Conservation (phyloP, 2,888 invertebrate genomes). For the Rhingia campestris region DNA sequence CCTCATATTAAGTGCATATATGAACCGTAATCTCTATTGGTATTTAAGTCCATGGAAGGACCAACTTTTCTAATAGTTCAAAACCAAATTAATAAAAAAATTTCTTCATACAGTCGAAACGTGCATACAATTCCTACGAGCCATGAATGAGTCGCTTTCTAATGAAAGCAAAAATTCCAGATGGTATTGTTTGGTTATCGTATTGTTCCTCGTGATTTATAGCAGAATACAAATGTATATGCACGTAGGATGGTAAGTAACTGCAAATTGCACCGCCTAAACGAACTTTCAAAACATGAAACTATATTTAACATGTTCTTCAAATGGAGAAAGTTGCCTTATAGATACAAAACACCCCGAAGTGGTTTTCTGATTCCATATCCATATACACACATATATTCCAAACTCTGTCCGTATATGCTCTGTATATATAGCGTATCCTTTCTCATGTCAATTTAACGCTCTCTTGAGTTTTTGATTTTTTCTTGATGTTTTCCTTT, state of each 20-base stretch:
- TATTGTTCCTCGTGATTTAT: not conserved
- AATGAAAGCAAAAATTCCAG: not conserved
- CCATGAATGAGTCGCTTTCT: not conserved
- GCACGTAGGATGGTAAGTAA: not conserved
- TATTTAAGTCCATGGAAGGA: too few species aligned
- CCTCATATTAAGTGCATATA: too few species aligned
- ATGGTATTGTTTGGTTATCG: not conserved
- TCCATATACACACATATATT: not conserved
- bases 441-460: conserved; percentile 28
- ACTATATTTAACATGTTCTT: not conserved
- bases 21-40: too few species aligned
- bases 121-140: not conserved
- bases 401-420: not conserved
- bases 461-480: conserved; percentile 15
- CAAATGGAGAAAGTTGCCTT: too few species aligned
- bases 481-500: not conserved
- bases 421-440: conserved; percentile 3
- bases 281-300: conserved; percentile 1
- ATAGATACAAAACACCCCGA: too few species aligned
- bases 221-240: not conserved
- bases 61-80: too few species aligned
- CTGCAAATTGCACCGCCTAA: not conserved
- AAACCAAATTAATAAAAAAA: too few species aligned
- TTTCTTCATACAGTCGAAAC: not conserved
- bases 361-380: not conserved